Conservation (phyloP, 2,113 vertebrate species). For the Globicephala melas region DNA sequence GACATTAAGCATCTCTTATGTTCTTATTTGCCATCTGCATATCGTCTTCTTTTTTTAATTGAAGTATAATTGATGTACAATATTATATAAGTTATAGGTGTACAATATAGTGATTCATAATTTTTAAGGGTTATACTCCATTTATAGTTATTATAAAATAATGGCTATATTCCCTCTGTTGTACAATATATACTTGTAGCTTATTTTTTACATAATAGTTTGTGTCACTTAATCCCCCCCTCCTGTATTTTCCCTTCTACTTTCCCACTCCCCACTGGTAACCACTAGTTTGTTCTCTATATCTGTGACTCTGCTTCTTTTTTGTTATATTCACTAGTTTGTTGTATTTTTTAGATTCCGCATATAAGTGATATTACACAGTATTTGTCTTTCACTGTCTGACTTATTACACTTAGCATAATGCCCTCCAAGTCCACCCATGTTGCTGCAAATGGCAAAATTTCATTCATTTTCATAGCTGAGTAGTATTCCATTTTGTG, state of each 20-base stretch:
- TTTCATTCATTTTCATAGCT: background rate
- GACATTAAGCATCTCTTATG: background rate
- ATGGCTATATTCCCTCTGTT: background rate
- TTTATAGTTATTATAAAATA: background rate
- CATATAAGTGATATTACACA: background rate
- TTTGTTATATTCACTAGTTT: background rate
- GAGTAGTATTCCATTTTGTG: background rate
- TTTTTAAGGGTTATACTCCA: background rate
- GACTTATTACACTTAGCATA: background rate
- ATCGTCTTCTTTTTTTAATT: background rate
- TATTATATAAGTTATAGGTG: background rate
- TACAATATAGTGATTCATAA: background rate
- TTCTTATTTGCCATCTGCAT: background rate
- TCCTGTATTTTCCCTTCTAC: background rate
- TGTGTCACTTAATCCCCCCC: background rate
- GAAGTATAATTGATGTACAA: background rate
- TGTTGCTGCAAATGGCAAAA: background rate
- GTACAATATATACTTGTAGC: background rate
- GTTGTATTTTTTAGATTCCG: background rate
- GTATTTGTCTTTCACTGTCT: background rate
- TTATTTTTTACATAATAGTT: background rate
- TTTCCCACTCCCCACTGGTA: background rate
- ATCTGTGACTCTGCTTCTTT: background rate
- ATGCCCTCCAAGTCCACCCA: background rate
- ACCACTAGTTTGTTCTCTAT: background rate